Evolutionary conservation across 2,888 invertebrate genomes (phyloP), one percentile per base, ranked within the genome.

Genomic region (Eugnorisma glareosa): DNA sequence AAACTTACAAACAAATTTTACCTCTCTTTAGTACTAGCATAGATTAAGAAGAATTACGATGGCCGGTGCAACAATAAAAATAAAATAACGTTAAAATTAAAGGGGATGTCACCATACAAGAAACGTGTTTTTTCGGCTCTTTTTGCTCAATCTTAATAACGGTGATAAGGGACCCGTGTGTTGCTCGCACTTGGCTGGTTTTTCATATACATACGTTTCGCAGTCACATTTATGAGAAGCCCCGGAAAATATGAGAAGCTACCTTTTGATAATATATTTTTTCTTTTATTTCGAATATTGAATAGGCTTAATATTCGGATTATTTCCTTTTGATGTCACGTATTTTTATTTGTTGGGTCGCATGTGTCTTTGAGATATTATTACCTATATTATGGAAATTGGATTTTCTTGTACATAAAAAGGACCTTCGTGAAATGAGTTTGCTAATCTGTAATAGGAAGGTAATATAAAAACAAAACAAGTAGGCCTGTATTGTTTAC

Each of bases 301-400:
- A 73, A 86, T 63, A 51, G 67, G 37, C 40, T 61, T 77, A 37
- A 54, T 67, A 68, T 45, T 57, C 1, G 43, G 69, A 83, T 86
- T 75, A 81, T 63, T 73, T 69, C 21, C 35, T 71, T 75, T 81
- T 66, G 28, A 61, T 63, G 15, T 64, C 15, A 43, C 10, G 51
- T 72, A 51, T 63, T 66, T 68, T 61, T 63, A 40, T 73, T 66
- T 71, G 45, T 37, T 48, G 31, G 15, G 4, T 51, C 57, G 31
- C 40, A 51, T 51, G 28, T 31, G 18, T 45, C 45, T 57, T 40
- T 31, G 35, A 24, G 11, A 28, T 54, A 5, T 15, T 45, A n/a
- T 67, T 74, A 66, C 40, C 15, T n/a, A 59, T 11, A 48, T 63
- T 54, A 63, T 63, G 2, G 13, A 54, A 71, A 72, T 82, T 83